Percentiles rank a stretch among this genome's conserved stretches.
Conservation (phyloP, 1,140 invertebrate species). For the Trialeurodes vaporariorum region DNA sequence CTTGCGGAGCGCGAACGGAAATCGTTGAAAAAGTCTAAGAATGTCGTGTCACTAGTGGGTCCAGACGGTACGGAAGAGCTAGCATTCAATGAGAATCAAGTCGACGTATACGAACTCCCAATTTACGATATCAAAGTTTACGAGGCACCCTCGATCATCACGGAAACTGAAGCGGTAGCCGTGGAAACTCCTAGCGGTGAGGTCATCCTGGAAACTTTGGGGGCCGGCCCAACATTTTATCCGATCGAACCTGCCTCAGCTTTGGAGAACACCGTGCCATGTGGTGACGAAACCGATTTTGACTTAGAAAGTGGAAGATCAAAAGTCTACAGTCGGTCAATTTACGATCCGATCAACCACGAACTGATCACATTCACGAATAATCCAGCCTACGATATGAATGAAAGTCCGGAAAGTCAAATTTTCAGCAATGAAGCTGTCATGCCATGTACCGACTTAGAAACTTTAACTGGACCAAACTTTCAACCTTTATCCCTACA, state of each 20-base stretch:
- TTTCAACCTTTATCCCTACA: background rate
- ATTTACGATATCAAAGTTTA: background rate
- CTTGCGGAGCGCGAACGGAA: background rate
- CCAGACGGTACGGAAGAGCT: background rate
- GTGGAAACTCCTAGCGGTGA: too few relatives aligned
- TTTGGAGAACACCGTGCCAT: background rate
- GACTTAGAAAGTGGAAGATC: background rate
- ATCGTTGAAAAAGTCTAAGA: background rate
- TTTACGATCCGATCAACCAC: background rate
- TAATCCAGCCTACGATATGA: background rate
- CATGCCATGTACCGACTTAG: background rate
- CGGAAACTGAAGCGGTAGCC: background rate
- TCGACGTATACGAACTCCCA: background rate
- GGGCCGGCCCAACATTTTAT: too few relatives aligned
- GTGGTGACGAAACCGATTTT: background rate
- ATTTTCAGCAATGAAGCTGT: background rate
- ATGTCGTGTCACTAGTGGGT: too few relatives aligned
- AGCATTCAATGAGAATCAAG: background rate
- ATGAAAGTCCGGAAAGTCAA: background rate
- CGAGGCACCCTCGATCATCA: background rate
- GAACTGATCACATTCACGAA: background rate
- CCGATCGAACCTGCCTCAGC: background rate
- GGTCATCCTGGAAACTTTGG: too few relatives aligned
- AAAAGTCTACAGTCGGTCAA: background rate
- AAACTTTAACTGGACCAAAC: too few relatives aligned